Base-by-base conservation (phyloP, 2,797 vertebrate species). In the Enteromius treurensis region DNA sequence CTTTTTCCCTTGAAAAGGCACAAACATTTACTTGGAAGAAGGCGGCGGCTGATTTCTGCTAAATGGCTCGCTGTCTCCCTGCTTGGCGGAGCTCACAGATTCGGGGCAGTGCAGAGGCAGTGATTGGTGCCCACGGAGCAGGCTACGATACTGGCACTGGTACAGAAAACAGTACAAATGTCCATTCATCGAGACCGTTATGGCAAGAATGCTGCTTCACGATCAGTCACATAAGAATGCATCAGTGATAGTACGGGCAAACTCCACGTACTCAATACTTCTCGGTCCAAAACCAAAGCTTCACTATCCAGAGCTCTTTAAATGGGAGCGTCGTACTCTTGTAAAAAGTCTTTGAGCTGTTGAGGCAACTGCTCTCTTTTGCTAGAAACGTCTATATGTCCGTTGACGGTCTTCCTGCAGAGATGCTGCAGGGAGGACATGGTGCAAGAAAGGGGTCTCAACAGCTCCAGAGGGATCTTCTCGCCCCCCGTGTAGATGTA, bases 381-480 rank as follows among this genome's bases (percentile, higher is more conserved):
- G 79, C 95, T 93, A 0, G 96, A 97, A 80, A 95, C 93, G 90
- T 96, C 96, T 92, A 96, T 89, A 89, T 97, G 96, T 81, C 97
- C 96, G 0, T 99, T 99, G 74, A 99, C 97, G 0, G 97, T 98
- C 92, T 97, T 99, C 84, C 97, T 95, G 90, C 98, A 99, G 86
- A 99, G 94, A 87, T 99, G 98, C 91, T 99, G 96, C 86, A 99
- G 91, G 0, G 94, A 96, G 84, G 96, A 97, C 86, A 98, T 92
- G 5, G 89, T 96, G 49, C 94, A 95, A 87, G 94, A 95, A 4
- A 97, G 94, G 0, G 98, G 97, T 85, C 93, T 95, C 87, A 95
- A 93, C 85, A 99, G 92, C 88, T 97, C 95, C 92, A 99, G 91
- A 0, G 98, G 97, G 88, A 98, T 95, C 88, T 97, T 98, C 90